These are phyloP conservation scores for Oryzias celebensis DNA, from an alignment of 2,113 vertebrate genomes.

Conservation along the genomic window DNA sequence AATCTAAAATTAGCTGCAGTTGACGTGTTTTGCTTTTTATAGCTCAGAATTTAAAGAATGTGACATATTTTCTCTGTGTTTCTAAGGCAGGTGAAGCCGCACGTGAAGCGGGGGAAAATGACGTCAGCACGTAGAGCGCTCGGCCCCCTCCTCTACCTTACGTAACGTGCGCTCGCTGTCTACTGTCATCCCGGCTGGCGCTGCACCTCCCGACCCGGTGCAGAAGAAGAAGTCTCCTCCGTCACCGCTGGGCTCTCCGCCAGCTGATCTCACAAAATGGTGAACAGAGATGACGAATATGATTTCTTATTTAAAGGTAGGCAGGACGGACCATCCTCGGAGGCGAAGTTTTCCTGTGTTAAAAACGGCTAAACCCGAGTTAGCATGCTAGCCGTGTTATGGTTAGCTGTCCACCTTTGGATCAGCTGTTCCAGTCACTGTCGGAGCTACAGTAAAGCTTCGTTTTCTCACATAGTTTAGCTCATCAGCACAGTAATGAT, in stretches of 20 bases:
- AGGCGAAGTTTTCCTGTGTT: too few species aligned
- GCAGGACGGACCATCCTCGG: neutral
- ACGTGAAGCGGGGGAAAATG: neutral
- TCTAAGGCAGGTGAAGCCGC: too few species aligned
- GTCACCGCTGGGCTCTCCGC: slow-evolving; percentile 8
- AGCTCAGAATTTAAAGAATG: too few species aligned
- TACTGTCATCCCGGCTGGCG: slow-evolving; percentile 42
- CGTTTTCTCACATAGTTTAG: too few species aligned
- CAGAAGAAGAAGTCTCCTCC: slow-evolving; percentile 10
- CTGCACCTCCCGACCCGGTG: slow-evolving; percentile 26
- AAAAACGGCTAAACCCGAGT: neutral
- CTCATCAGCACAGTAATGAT: too few species aligned
- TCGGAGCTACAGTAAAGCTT: too few species aligned
- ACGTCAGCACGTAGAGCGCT: neutral
- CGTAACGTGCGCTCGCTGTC: slow-evolving; percentile 36
- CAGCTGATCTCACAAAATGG: slow-evolving; percentile 60
- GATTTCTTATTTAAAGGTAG: slow-evolving; percentile 82
- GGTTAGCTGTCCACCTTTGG: neutral
- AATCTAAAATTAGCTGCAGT: too few species aligned
- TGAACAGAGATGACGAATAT: slow-evolving; percentile 81
- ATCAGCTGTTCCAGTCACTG: too few species aligned
- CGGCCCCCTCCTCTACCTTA: neutral
- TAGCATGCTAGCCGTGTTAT: slow-evolving; percentile 30
- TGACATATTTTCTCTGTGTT: too few species aligned
- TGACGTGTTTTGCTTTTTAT: too few species aligned